Evolutionary conservation across 2,797 vertebrate species (phyloP), one percentile per base, ranked within the genome.

Genomic region (Protosalanx chinensis): DNA sequence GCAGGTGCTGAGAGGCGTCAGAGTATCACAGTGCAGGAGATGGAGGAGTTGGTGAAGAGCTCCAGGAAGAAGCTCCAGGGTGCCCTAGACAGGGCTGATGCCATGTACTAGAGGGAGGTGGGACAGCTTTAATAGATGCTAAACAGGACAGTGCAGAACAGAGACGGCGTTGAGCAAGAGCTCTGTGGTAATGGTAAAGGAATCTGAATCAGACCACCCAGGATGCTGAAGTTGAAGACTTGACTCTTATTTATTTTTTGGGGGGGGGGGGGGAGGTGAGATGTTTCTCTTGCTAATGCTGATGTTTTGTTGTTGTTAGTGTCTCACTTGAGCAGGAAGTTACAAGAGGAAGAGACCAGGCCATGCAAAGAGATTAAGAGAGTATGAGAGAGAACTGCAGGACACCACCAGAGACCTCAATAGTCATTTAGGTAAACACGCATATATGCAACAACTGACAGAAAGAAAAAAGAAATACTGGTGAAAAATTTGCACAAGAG

Each of bases 341-440:
- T 76, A 53, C 68, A 71, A 16, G 27, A 58, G 20, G 69, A 71
- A 13, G 64, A 72, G 58, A 27, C 58, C n/a, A 66, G 32, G 32
- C 32, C 35, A 41, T 63, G 56, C 20, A 67, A 71, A 35, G 32
- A 67, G 16, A 58, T 71, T 20, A 59, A 60, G 18, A 71, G 49
- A 35, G 15, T 67, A 37, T 63, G 64, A 76, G 23, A 67, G 71
- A 63, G 57, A 67, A 49, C 32, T 68, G 33, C 74, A 71, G 41
- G 46, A 67, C 29, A 51, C 56, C 41, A 53, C 67, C 56, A 68
- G 46, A 35, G 23, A 49, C 29, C 64, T 67, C 51, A 27, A 27
- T 27, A 27, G 23, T 27, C 23, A 27, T 27, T 27, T 27, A 72
- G 58, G 74, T 68, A 46, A 41, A 51, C 3, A 33, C 49, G 18